Conservation (phyloP, 2,888 invertebrate genomes). For the Carcina quercana region DNA sequence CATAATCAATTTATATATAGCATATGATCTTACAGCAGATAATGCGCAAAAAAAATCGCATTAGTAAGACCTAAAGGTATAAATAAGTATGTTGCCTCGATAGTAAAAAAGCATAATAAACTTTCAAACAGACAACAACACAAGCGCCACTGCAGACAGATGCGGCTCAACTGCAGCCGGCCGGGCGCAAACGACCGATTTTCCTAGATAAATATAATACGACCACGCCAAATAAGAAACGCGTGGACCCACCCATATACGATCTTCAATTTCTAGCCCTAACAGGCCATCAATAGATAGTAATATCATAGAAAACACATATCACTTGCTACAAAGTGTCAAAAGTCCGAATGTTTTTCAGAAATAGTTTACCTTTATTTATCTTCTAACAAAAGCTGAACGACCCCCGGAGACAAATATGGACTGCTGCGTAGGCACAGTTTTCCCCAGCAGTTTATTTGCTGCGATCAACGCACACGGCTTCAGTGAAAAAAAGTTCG, state of each 20-base stretch:
- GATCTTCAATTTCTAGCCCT: constrained; percentile 50
- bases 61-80: too few relatives aligned
- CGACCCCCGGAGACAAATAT: constrained; percentile 63
- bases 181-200: constrained; percentile 42
- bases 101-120: too few relatives aligned
- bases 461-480: constrained; percentile 47
- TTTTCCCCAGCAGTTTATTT: constrained; percentile 53
- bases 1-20: too few relatives aligned
- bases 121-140: too few relatives aligned
- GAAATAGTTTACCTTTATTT: constrained; percentile 72
- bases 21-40: too few relatives aligned
- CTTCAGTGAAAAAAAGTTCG: constrained; percentile 68
- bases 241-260: constrained; percentile 35
- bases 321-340: constrained; percentile 71
- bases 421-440: constrained; percentile 61
- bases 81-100: too few relatives aligned
- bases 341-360: constrained; percentile 62
- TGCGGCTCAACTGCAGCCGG: constrained; percentile 33
- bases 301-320: constrained; percentile 60
- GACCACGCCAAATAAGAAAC: constrained; percentile 50
- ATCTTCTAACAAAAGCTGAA: constrained; percentile 70
- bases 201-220: constrained; percentile 59
- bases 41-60: too few relatives aligned
- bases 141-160: background rate
- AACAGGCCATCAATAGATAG: constrained; percentile 25